Base-by-base conservation (phyloP, 2,797 vertebrate species). In the Molothrus ater region DNA sequence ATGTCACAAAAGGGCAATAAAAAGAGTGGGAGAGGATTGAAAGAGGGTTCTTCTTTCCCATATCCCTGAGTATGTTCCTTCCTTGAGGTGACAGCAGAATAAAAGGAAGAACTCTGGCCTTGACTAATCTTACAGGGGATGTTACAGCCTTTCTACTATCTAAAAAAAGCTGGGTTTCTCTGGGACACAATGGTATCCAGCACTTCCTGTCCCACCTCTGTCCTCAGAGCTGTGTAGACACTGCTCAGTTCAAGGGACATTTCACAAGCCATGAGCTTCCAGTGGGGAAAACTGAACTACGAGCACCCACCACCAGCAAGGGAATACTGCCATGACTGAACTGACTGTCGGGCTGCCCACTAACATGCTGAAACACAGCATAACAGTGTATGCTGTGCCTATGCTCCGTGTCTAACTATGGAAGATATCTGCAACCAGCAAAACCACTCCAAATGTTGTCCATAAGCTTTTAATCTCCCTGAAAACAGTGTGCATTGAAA, bases 171-270 rank as follows among this genome's bases (percentile, higher is more conserved):
- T 70, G 19, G 2, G 3, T 24, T 75, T 74, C 72, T n/a, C n/a
- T 19, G 11, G 21, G 18, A 63, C 18, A 32, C 10, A 50, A 34
- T 8, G 29, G 6, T 16, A 79, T 22, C 17, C n/a, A 59, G 47
- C 19, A 59, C 28, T 61, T 81, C 8, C 10, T 0, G 0, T 10
- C 7, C 22, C 24, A 75, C 13, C 13, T 34, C 20, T 10, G 18
- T 17, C 20, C 21, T 60, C 51, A 50, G 21, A 76, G 34, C 47
- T 40, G 24, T 22, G 20, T 5, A 87, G 50, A 53, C 26, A 61
- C 14, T 1, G 3, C 7, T 72, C 34, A 61, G 22, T 47, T 68
- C 1, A 0, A 63, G 50, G 6, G 24, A 91, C 34, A 57, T 50
- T 42, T 42, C 26, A 64, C 12, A 20, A 93, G 2, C 13, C 26